Base-by-base conservation (phyloP, 2,113 vertebrate genomes). In the Paedocypris sp. region DNA sequence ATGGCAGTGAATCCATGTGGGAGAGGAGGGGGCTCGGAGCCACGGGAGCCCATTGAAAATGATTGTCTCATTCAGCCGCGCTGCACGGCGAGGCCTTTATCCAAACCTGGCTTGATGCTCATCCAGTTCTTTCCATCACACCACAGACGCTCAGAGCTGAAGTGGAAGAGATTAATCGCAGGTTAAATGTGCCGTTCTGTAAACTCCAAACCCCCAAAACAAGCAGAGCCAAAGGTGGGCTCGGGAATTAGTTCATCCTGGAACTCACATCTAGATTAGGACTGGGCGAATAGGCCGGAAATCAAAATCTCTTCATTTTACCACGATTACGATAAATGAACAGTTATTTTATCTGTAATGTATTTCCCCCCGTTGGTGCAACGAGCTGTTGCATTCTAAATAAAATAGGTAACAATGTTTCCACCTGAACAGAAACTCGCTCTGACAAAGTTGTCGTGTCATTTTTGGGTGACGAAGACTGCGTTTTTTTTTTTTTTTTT, bases 11-110 rank as follows among this genome's bases (percentile, higher is more conserved):
- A 59, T 58, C 52, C 23, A 29, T 6, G 10, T 46, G 46, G 48
- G 43, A 22, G 48, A 46, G 25, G 48, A 42, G 54, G 32, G 50
- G 39, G 35, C 16, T 19, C 22, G n/a, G 20, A 43, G 45, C 46
- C 11, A 35, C 38, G 35, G 59, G 67, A 32, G 53, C 54, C 67
- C 54, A 64, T 59, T 58, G 36, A 38, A 23, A 52, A 52, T 52
- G 46, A 69, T 64, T 51, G 61, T 52, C 52, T 69, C 52, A 53
- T 64, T 64, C 60, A 64, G 54, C 41, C 28, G 4, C 33, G 42
- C 42, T 42, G n/a, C 35, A 31, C 8, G 25, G 22, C 13, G 39
- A 59, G 49, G 47, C 54, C 64, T 60, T 63, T 63, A 47, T 49
- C 61, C 42, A 16, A 63, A 48, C 47, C 42, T 49, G 54, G 33